Percentiles rank a stretch among this genome's conserved stretches.
These are phyloP conservation scores for Coelopa pilipes DNA, from an alignment of 2,888 invertebrate genomes.

Conservation along the genomic window DNA sequence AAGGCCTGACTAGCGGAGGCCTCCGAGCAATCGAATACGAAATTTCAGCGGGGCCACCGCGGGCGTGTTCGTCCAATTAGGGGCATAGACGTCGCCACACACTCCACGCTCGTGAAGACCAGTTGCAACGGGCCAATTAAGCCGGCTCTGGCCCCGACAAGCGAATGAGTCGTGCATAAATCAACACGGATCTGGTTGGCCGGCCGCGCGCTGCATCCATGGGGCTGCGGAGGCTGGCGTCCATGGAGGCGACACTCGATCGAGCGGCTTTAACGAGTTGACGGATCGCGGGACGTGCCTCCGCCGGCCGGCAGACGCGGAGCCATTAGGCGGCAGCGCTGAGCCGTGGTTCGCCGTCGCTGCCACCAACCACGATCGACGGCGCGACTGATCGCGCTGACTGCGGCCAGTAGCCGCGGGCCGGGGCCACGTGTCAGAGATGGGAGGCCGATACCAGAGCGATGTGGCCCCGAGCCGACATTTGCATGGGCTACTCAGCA, in stretches of 20 bases:
- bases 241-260: no score
- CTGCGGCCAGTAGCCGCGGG: conserved; percentile 18
- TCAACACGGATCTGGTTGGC: conserved; percentile 39
- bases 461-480: conserved; percentile 13
- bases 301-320: conserved; percentile 62
- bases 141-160: conserved; percentile 57
- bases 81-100: conserved; percentile 40
- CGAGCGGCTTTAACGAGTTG: conserved; percentile 56
- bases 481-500: not conserved
- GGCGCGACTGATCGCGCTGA: conserved; percentile 24
- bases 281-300: conserved; percentile 61
- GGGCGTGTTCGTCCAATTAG: conserved; percentile 29
- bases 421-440: conserved; percentile 30
- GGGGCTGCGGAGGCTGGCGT: no score
- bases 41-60: not conserved
- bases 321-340: conserved; percentile 60
- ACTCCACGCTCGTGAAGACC: conserved; percentile 42
- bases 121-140: conserved; percentile 57
- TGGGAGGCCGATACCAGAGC: conserved; percentile 42
- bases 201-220: no score
- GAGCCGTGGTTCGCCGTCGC: conserved; percentile 42
- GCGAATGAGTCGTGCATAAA: conserved; percentile 56
- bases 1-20: not conserved
- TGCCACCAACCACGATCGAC: conserved; percentile 56
- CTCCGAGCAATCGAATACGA: not conserved